Evolutionary conservation across 2,888 invertebrate species (phyloP), one percentile per base, ranked within the genome.

Genomic region (Leucophenga maculata): DNA sequence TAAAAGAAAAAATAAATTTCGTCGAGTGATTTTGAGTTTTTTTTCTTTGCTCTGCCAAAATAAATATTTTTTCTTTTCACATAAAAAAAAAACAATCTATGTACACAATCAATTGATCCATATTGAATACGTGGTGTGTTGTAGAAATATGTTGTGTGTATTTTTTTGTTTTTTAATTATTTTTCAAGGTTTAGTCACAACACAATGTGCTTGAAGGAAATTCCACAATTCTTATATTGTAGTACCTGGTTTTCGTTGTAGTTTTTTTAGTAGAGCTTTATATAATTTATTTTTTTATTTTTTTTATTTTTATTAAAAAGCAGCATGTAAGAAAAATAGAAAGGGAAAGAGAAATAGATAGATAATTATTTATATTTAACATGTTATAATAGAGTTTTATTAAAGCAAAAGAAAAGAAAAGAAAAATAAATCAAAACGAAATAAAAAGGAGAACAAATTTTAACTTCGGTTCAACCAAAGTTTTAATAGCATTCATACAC

Each of bases 181-280:
- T 59, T 4, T 26, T 26, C 26, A 26, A 26, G 26, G 26, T 26
- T 67, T 31, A 22, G 14, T 20, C 32, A 18, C 8, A 39, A 18
- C 8, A 39, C 20, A 16, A 39, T 65, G 65, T 62, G 74, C 67
- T 73, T 68, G 70, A 71, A 82, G 83, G 80, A 83, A 83, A 79
- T 70, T 50, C 67, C 54, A 68, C 62, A 75, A 57, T 74, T 74
- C 68, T 66, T 65, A 71, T 66, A 70, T 31, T 26, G 62, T 87
- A 87, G 62, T 87, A 87, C 87, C 87, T 87, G 86, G 85, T 80
- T 73, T 79, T 87, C 77, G 86, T 87, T 85, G 87, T 87, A 79
- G 87, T 87, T 84, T 87, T 88, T 87, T 87, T 87, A 83, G 87
- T 87, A 83, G 87, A 87, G 81, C 87, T 87, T 76, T 80, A 72